Evolutionary conservation across 2,888 invertebrate species (phyloP), one percentile per base, ranked within the genome.

Genomic region (Torymus auratus): DNA sequence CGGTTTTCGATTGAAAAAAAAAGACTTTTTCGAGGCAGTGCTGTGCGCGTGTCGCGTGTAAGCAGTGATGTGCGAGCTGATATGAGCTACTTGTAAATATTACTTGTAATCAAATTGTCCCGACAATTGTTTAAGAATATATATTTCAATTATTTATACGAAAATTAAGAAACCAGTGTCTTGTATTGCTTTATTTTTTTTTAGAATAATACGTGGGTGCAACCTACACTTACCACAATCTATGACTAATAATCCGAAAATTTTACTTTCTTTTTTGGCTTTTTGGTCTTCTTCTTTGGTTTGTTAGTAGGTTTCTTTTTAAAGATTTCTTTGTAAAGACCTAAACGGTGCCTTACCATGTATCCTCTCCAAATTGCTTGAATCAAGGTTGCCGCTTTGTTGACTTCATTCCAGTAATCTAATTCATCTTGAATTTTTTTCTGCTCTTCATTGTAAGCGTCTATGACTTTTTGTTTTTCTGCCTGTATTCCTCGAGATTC

Each of bases 131-230:
- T 90, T 89, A 88, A 88, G 86, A 89, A 89, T 90, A 90, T 80
- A 82, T 89, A 90, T 89, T 89, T 89, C 87, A 89, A 87, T 90
- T 89, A 90, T 90, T 91, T 90, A 89, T 90, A 90, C 85, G 81
- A 68, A 80, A 78, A 69, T 20, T 14, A 61, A 61, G 13, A 53
- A 61, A 61, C 79, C 41, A 56, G 60, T 67, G 41, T 81, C 71
- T 69, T 61, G 73, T 61, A 41, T 41, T 41, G 41, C 5, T 41
- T 41, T 7, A 41, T 4, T 41, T 41, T 41, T 41, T 41, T 41
- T 7, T 41, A 41, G 7, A 41, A 41, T 41, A 28, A 5, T 28
- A 41, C 7, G 41, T 41, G 0, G 41, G 7, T 41, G 41, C 41
- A 41, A 7, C 41, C 41, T 41, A 41, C 41, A 41, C 7, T 41